Percentiles rank a stretch among this genome's conserved stretches.
phyloP scores from a whole-genome alignment of 2,888 invertebrate genomes.

The Agrochola lychnidis region DNA sequence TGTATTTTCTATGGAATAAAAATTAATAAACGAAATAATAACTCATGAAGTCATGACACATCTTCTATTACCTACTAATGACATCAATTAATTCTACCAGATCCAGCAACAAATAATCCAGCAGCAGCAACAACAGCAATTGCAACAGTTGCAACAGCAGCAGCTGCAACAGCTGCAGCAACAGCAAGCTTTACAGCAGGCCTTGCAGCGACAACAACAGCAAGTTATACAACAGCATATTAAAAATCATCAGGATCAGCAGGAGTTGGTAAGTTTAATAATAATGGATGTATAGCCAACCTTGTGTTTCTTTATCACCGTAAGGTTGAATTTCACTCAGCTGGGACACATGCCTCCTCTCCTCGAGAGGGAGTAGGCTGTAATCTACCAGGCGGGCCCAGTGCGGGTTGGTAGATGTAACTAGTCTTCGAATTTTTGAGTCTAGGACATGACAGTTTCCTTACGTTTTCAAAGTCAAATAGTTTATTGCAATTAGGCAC shows the following conservation, averaged over 20 bases:
- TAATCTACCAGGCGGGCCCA: too few relatives aligned
- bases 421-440: not conserved
- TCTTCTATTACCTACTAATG: not conserved
- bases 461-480: too few relatives aligned
- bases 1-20: too few relatives aligned
- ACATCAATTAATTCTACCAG: slow-evolving; percentile 61
- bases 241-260: slow-evolving; percentile 90
- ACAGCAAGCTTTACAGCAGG: slow-evolving; percentile 82
- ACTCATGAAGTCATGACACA: not conserved
- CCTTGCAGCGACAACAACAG: slow-evolving; percentile 83
- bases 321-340: not conserved
- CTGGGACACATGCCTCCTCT: too few relatives aligned
- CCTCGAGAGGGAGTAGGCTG: too few relatives aligned
- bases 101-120: slow-evolving; percentile 88
- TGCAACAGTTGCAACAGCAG: slow-evolving; percentile 79
- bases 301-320: not conserved
- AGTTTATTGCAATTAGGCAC: too few relatives aligned
- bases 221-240: slow-evolving; percentile 92
- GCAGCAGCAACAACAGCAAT: slow-evolving; percentile 79
- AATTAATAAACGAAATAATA: too few relatives aligned
- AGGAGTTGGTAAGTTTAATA: slow-evolving; percentile 80
- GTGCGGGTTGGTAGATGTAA: not conserved
- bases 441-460: too few relatives aligned
- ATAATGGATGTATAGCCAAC: not conserved
- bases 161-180: slow-evolving; percentile 80